phyloP scores from a whole-genome alignment of 2,888 invertebrate species.

The Anaspis maculata region DNA sequence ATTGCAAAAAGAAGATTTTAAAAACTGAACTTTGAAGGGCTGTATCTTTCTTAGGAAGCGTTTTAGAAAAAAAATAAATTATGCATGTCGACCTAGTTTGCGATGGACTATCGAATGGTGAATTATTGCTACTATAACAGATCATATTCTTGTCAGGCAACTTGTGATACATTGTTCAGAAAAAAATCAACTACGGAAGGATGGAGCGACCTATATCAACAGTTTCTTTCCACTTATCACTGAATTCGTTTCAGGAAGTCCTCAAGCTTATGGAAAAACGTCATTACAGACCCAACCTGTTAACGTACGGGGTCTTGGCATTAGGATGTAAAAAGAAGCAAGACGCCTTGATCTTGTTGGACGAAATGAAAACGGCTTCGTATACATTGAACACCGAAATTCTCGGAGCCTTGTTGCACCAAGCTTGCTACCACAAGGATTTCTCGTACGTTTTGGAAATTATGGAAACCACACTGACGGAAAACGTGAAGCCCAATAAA shows the following conservation, averaged over 20 bases:
- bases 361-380: slow-evolving; percentile 59
- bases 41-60: too few relatives aligned
- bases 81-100: too few relatives aligned
- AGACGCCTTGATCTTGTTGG: slow-evolving; percentile 56
- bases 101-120: too few relatives aligned
- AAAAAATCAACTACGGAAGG: too few relatives aligned
- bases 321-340: slow-evolving; percentile 61
- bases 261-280: slow-evolving; percentile 48
- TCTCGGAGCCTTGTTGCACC: slow-evolving; percentile 61
- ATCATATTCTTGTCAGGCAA: too few relatives aligned
- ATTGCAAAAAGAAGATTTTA: too few relatives aligned
- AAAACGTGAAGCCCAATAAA: slow-evolving; percentile 55
- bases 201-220: too few relatives aligned
- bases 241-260: slow-evolving; percentile 49
- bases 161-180: too few relatives aligned
- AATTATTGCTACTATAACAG: too few relatives aligned
- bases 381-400: slow-evolving; percentile 71
- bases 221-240: too few relatives aligned
- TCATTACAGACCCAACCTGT: slow-evolving; percentile 57
- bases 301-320: slow-evolving; percentile 82
- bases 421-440: slow-evolving; percentile 52
- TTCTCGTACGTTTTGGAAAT: slow-evolving; percentile 62
- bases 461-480: slow-evolving; percentile 54
- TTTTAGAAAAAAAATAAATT: too few relatives aligned
- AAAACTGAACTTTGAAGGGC: too few relatives aligned